Evolutionary conservation across 2,113 vertebrate genomes (phyloP), one percentile per base, ranked within the genome.

Genomic region (Neolamprologus ventralis): DNA sequence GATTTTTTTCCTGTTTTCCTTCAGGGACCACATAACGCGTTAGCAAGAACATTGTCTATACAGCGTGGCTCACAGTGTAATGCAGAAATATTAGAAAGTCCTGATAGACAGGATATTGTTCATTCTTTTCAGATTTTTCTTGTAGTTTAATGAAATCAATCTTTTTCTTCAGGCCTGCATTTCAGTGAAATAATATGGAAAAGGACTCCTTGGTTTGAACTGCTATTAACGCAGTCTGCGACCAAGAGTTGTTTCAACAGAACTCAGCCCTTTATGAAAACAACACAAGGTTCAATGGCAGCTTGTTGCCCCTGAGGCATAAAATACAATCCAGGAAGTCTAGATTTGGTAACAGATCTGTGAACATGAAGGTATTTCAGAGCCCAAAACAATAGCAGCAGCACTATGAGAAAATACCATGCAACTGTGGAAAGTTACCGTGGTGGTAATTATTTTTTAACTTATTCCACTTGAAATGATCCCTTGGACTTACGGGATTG

Each of bases 281-380:
- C 21, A 57, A 78, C 42, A 49, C 42, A n/a, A 78, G 73, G 45
- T 78, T 51, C 21, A 40, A 42, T 81, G 79, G 53, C 53, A 40
- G 21, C 79, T 40, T 81, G 3, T 55, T 81, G 53, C 53, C 79
- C 79, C 13, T 2, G 35, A 57, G 53, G 53, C 79, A 57, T 6
- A 51, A 26, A 57, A 81, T 81, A 28, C 53, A 81, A 81, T 81
- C 33, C 35, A 81, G 53, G 79, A 55, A 57, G 51, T 57, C 79
- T 55, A 6, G 53, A 26, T 81, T 81, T 40, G 79, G 51, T 21
- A 81, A 57, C 21, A 57, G 79, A 57, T 42, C 35, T 81, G 35
- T 57, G 33, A 81, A 55, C 35, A 57, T 26, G 35, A 28, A 81
- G 79, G 33, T 16, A 8, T 81, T 81, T 81, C 21, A 81, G 79